phyloP scores from a whole-genome alignment of 2,797 vertebrate species.

The Microchirus variegatus region DNA sequence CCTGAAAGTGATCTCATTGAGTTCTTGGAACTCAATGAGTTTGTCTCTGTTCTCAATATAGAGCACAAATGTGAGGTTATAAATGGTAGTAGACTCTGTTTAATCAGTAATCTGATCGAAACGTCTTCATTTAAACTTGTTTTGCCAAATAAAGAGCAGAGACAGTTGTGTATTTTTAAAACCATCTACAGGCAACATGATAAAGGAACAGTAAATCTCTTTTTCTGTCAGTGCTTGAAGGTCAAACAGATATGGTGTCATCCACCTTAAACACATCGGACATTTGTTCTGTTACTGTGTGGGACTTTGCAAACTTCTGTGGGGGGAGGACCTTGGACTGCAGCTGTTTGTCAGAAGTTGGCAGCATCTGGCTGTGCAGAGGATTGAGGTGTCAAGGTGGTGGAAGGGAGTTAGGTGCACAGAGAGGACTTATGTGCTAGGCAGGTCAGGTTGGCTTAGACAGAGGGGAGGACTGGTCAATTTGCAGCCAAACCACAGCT shows the following conservation, averaged over 20 bases:
- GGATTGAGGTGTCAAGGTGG: too few species aligned
- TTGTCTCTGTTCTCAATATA: constrained; percentile 49
- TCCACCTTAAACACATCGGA: too few species aligned
- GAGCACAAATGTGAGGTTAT: constrained; percentile 41
- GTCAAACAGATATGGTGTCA: too few species aligned
- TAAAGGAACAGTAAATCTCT: constrained; percentile 19
- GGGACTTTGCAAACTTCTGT: constrained; percentile 42
- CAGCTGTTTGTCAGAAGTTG: constrained; percentile 63
- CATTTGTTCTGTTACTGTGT: too few species aligned
- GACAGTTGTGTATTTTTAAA: constrained; percentile 45
- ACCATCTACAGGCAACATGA: neutral
- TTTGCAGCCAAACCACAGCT: too few species aligned
- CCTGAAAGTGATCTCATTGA: constrained; percentile 35
- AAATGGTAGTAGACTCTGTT: constrained; percentile 38
- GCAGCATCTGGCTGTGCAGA: constrained; percentile 57
- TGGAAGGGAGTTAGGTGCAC: too few species aligned
- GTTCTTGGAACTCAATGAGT: constrained; percentile 19
- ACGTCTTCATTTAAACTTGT: constrained; percentile 25
- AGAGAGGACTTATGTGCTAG: too few species aligned
- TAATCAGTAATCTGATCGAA: constrained; percentile 40
- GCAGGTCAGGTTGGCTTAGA: too few species aligned
- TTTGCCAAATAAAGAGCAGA: constrained; percentile 4
- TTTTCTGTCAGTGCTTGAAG: constrained; percentile 16
- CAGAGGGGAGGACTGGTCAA: too few species aligned
- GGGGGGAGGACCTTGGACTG: constrained; percentile 54